Base-by-base conservation (phyloP, 1,140 invertebrate genomes). In the Drosophila punjabiensis region DNA sequence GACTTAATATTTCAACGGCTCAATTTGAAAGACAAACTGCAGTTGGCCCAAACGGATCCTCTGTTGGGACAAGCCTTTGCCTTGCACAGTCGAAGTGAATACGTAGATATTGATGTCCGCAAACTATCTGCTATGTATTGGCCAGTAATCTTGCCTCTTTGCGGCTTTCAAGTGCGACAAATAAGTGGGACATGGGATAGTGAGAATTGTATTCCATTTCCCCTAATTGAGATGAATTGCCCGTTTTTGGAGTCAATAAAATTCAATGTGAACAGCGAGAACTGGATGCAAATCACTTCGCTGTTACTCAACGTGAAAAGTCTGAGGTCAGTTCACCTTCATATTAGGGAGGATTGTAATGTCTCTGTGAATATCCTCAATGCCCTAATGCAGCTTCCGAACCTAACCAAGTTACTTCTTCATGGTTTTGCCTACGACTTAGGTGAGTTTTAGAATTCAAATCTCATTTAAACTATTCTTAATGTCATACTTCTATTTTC, bases 1-100 rank as follows among this genome's bases (percentile, higher is more conserved):
- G n/a, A 41, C 1, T 18, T 56, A 41, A 56, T 64, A 64, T 56
- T 41, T 16, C n/a, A 64, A 20, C 13, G 11, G 1, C 24, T 64
- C 14, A 10, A 28, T 6, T 20, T 64, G 0, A 4, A 28, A 3
- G 62, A 64, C n/a, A 39, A 41, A 64, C 13, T 64, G 8, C 50
- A 55, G 9, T 41, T 64, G n/a, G 62, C 62, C 28, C 48, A 20
- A 30, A 11, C 50, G 1, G 24, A 64, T 56, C 16, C 24, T 3
- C 13, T 16, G 7, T 6, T 64, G 20, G 48, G 24, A 7, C 24
- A 16, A 5, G 50, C 33, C 0, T 64, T 56, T 30, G n/a, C 9
- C 13, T 1, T 16, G 9, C 33, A 56, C 33, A 55, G 33, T 39
- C 28, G n/a, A 18, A 56, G 28, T 9, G 33, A 55, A 24, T 64